These are phyloP conservation scores for Notamacropus eugenii DNA, from an alignment of 2,797 vertebrate genomes.

Conservation along the genomic window DNA sequence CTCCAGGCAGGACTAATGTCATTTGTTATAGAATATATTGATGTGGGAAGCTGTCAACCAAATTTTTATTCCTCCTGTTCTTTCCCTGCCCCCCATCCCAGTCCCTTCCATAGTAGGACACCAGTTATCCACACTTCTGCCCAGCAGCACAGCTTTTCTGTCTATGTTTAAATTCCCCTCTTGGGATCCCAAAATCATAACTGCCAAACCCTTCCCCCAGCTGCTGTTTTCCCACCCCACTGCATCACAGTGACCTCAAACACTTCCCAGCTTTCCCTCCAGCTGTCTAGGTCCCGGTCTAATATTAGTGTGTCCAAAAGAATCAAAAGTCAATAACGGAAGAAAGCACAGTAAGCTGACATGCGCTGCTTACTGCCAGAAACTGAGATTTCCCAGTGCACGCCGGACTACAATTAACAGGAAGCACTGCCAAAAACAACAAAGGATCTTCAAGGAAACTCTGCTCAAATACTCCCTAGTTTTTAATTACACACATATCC, in stretches of 20 bases:
- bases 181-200: slow-evolving; percentile 22
- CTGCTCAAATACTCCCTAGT: neutral
- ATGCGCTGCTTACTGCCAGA: slow-evolving; percentile 22
- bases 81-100: neutral
- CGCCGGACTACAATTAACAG: slow-evolving; percentile 40
- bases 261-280: too few relatives aligned
- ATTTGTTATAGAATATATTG: slow-evolving; percentile 6
- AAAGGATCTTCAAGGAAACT: slow-evolving; percentile 46
- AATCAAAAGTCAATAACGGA: slow-evolving; percentile 41
- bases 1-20: neutral
- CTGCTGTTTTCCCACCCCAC: neutral
- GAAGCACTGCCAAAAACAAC: slow-evolving; percentile 44
- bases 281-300: neutral
- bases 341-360: neutral
- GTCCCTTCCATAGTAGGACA: neutral
- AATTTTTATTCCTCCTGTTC: neutral
- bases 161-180: neutral
- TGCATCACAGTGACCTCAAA: slow-evolving; percentile 19
- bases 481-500: slow-evolving; percentile 21
- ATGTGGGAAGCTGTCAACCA: neutral
- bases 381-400: slow-evolving; percentile 54
- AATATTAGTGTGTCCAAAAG: neutral
- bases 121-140: neutral
- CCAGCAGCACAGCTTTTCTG: neutral
- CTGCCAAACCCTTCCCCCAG: neutral